phyloP scores from a whole-genome alignment of 2,888 invertebrate genomes.

The Amiota communis region DNA sequence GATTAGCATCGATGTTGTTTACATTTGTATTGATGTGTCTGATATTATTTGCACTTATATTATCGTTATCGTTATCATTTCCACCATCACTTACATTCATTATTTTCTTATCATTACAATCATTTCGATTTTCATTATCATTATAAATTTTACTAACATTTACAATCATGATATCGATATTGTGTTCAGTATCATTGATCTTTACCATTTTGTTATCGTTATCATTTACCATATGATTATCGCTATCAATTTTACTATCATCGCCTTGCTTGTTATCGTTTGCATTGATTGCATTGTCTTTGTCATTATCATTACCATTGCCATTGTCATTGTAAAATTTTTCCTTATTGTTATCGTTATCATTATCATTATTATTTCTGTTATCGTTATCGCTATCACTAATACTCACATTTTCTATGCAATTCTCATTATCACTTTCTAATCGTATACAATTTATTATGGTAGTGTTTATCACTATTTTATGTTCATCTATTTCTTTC shows the following conservation, averaged over 20 bases:
- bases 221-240: slow-evolving; percentile 16
- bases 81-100: background rate
- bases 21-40: slow-evolving; percentile 16
- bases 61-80: slow-evolving; percentile 20
- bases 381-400: slow-evolving; percentile 16
- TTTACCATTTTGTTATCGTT: slow-evolving; percentile 37
- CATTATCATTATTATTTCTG: background rate
- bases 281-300: background rate
- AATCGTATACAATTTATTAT: slow-evolving; percentile 36
- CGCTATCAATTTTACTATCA: slow-evolving; percentile 32
- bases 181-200: background rate
- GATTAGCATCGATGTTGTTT: slow-evolving; percentile 8
- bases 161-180: too few species aligned
- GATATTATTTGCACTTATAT: background rate
- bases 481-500: background rate
- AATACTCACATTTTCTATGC: background rate
- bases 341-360: background rate
- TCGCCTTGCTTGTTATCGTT: slow-evolving; percentile 24
- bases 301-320: slow-evolving; percentile 21
- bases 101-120: background rate
- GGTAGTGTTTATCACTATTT: background rate
- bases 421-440: slow-evolving; percentile 13
- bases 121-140: too few species aligned
- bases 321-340: background rate
- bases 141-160: too few species aligned